Evolutionary conservation across 1,140 invertebrate genomes (phyloP), one percentile per base, ranked within the genome.

Genomic region (Epicauta chinensis): DNA sequence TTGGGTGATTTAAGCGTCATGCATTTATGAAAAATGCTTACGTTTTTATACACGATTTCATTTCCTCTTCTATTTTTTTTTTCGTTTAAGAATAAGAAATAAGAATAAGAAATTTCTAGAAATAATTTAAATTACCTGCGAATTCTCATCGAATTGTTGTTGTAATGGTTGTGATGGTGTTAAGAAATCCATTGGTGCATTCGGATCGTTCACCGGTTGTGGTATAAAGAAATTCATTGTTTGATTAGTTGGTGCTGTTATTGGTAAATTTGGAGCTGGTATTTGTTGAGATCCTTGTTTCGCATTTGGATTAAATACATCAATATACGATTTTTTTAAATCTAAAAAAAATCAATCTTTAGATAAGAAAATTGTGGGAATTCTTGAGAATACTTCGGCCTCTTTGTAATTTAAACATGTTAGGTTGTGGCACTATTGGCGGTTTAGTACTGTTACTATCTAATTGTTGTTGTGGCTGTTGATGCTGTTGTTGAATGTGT

Each of bases 281-380:
- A 34, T 9, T 34, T 11, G 32, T 34, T 16, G 23, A 16, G 76
- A 56, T 65, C 71, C 10, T 55, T 51, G 69, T 64, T 68, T 72
- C 15, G 78, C 79, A 55, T 76, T 74, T 16, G 84, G 83, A 76
- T 89, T 90, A 70, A 92, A 83, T 23, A 93, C 85, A 72, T 93
- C 89, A 43, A 93, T 86, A 70, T 93, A 93, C 42, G 84, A 84
- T 65, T 82, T 83, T 69, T 86, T 81, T 56, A 85, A 73, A 63
- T 83, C 86, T 88, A 67, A 16, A 67, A 70, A 62, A 56, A 65
- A 58, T 64, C 6, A 53, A 53, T 48, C 46, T 32, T 30, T 11
- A 38, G 3, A 32, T 44, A 40, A 15, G 9, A 14, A 30, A 43
- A n/a, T n/a, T n/a, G n/a, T n/a, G n/a, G n/a, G 10, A 43, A 23